Conservation (phyloP, 1,140 invertebrate species). For the Nebria ingens region DNA sequence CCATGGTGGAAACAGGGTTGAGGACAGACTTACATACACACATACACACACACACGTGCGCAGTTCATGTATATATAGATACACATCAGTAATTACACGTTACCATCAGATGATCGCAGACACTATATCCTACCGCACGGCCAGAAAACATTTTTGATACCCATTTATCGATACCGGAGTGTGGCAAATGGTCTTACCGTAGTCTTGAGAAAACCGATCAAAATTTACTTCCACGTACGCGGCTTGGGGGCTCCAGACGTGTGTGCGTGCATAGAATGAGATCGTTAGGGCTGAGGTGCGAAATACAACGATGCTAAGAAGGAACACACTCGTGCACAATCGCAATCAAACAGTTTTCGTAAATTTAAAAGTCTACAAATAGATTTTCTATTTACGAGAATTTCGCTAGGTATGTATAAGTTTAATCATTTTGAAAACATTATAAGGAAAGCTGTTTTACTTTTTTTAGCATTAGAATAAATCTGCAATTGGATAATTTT, state of each 20-base stretch:
- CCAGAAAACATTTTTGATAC: too few relatives aligned
- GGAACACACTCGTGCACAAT: not conserved
- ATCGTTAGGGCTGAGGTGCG: not conserved
- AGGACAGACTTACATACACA: too few relatives aligned
- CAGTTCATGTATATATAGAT: not conserved
- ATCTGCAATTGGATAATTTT: not conserved
- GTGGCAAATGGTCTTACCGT: not conserved
- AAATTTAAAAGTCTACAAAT: too few relatives aligned
- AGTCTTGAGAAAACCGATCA: not conserved
- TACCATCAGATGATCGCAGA: not conserved
- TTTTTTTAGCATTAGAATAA: too few relatives aligned
- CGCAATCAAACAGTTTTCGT: too few relatives aligned
- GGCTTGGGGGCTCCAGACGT: too few relatives aligned
- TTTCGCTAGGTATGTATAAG: too few relatives aligned
- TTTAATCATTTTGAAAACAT: too few relatives aligned
- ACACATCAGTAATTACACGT: not conserved
- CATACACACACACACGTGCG: not conserved
- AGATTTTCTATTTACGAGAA: too few relatives aligned
- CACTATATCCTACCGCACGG: not conserved
- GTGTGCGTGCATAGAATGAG: not conserved
- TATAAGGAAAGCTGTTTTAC: too few relatives aligned
- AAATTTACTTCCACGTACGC: too few relatives aligned
- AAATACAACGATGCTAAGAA: not conserved
- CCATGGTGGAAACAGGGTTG: too few relatives aligned
- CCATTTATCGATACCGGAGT: not conserved